Evolutionary conservation across 2,113 vertebrate species (phyloP), one percentile per base, ranked within the genome.

Genomic region (Heloderma charlesbogerti): DNA sequence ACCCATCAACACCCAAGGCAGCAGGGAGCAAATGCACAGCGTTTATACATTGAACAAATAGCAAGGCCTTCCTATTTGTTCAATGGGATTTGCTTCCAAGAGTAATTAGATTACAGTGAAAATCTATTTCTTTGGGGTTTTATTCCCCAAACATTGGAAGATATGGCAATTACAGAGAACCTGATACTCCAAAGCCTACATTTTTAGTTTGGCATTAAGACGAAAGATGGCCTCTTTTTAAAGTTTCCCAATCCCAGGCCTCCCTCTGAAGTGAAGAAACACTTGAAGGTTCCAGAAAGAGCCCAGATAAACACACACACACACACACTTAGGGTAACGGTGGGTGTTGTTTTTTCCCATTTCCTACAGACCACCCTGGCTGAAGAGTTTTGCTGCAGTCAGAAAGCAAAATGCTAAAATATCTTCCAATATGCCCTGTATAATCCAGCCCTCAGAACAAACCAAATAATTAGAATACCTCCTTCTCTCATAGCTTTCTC

Each of bases 351-450:
- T 27, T 43, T 16, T 15, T 13, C 13, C 40, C n/a, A 6, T 40
- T 63, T 67, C 60, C 83, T 74, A 86, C 45, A 69, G 45, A 90
- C 60, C 74, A 86, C 63, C n/a, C 60, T 71, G n/a, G 88, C 54
- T 54, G 88, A 20, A 81, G 29, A 48, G 3, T 16, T 51, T 79
- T 69, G 60, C 13, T 34, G 69, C 34, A 67, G 22, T 54, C 63
- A 81, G 77, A 63, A 80, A 54, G 43, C n/a, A 16, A 34, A 54
- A 45, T 37, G 31, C 54, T 66, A 57, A 79, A 79, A 66, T 71
- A 71, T 67, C 63, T 82, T n/a, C 22, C 78, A 51, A 40, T 54
- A 69, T 54, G 13, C 48, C 67, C 48, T 20, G 66, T 12, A 40
- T 63, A 40, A 54, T 69, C 60, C 37, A 34, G 16, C 3, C 8